Evolutionary conservation across 1,140 invertebrate species (phyloP).

Genomic region (Psix sp.): DNA sequence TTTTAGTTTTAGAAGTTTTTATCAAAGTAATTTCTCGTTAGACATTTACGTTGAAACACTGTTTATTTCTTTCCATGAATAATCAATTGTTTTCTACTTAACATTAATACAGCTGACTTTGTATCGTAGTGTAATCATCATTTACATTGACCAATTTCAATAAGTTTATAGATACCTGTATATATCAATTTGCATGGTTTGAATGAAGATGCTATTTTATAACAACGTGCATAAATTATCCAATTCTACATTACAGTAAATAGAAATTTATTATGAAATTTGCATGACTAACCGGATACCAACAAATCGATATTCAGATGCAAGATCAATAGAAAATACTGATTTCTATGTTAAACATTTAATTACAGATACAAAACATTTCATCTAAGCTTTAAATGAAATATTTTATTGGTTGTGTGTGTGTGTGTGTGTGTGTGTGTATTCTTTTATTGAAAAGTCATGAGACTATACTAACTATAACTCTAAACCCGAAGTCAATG

Average conservation of each 20-base stretch:
- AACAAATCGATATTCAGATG: slow-evolving; percentile 41
- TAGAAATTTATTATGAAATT: slow-evolving; percentile 54
- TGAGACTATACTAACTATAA: slow-evolving; percentile 10
- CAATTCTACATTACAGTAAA: slow-evolving; percentile 43
- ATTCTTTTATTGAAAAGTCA: slow-evolving; percentile 27
- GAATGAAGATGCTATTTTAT: slow-evolving; percentile 57
- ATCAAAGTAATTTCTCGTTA: too few relatives aligned
- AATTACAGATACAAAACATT: slow-evolving; percentile 42
- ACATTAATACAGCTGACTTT: too few relatives aligned
- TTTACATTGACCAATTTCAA: slow-evolving; percentile 30
- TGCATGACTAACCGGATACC: slow-evolving; percentile 48
- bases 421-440: too few relatives aligned
- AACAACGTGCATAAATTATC: slow-evolving; percentile 41
- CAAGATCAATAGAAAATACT: slow-evolving; percentile 50
- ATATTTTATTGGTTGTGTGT: slow-evolving; percentile 47
- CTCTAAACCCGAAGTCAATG: slow-evolving; percentile 12
- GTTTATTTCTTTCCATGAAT: too few relatives aligned
- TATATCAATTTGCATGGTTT: slow-evolving; percentile 43
- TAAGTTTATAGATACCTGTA: slow-evolving; percentile 46
- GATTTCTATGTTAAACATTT: slow-evolving; percentile 43
- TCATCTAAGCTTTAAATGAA: slow-evolving; percentile 37
- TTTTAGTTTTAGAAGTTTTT: too few relatives aligned
- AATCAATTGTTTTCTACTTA: too few relatives aligned
- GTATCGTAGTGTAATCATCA: slow-evolving; percentile 40
- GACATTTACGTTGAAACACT: too few relatives aligned